phyloP scores from a whole-genome alignment of 64 coral and sea anemone genomes.

The Anthopleura sola region DNA sequence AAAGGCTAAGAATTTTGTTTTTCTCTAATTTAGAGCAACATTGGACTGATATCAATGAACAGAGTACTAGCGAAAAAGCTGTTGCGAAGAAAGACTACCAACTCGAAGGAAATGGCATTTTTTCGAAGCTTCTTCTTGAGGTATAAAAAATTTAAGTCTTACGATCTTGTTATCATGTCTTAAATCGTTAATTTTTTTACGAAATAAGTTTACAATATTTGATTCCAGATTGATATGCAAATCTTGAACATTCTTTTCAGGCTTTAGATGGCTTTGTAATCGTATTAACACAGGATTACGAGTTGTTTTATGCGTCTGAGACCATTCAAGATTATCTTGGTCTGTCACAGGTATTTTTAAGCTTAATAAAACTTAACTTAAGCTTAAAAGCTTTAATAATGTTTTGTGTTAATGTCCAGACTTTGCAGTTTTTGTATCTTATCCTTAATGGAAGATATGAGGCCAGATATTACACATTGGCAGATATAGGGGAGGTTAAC shows the following conservation, averaged over 20 bases:
- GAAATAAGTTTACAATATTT: neutral
- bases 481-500: no score
- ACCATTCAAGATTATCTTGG: constrained; percentile 93
- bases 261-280: constrained; percentile 99
- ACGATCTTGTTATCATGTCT: neutral
- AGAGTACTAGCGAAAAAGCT: constrained; percentile 27
- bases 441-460: no score
- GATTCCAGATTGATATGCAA: neutral
- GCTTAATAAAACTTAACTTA: neutral
- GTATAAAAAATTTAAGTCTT: constrained; percentile 15
- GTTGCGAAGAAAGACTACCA: constrained; percentile 8
- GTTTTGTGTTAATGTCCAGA: no score
- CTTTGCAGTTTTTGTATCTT: no score
- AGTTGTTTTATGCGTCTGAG: constrained; percentile 96
- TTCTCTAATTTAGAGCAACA: constrained; percentile 57
- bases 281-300: constrained; percentile 91
- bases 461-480: no score
- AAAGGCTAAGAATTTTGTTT: neutral
- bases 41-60: constrained; percentile 36
- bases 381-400: neutral
- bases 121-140: constrained; percentile 84
- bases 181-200: neutral
- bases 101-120: constrained; percentile 83
- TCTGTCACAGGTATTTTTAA: constrained; percentile 81
- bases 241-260: constrained; percentile 30